Evolutionary conservation across 2,797 vertebrate genomes (phyloP).

Genomic region (Threskiornis aethiopicus): DNA sequence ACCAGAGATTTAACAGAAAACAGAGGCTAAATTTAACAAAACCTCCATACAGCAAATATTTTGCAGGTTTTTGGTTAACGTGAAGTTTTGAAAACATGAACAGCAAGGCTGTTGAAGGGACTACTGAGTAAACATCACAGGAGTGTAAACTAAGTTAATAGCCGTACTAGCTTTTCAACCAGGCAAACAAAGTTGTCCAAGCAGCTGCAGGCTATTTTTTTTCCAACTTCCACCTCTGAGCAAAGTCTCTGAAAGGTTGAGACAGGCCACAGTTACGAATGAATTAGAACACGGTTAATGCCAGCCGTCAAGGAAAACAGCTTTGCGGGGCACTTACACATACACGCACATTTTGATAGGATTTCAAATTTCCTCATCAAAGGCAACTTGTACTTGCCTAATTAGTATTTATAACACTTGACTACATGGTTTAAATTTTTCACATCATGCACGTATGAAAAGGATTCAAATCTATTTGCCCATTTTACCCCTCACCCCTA

Average conservation of each 20-base stretch:
- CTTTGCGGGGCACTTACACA: background rate
- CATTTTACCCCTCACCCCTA: background rate
- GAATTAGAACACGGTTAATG: background rate
- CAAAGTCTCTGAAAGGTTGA: background rate
- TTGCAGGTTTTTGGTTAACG: background rate
- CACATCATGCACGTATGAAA: background rate
- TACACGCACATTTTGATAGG: background rate
- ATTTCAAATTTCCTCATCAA: background rate
- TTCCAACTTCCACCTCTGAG: background rate
- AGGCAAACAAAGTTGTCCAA: background rate
- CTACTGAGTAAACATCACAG: background rate
- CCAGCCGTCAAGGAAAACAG: background rate
- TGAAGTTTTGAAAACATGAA: background rate
- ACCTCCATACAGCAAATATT: background rate
- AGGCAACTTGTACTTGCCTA: background rate
- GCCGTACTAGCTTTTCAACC: background rate
- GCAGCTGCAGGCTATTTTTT: background rate
- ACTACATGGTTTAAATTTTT: background rate
- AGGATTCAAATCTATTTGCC: background rate
- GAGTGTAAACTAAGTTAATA: background rate
- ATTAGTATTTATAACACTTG: background rate
- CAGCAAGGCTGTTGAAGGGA: background rate
- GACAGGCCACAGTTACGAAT: background rate
- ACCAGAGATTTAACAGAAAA: background rate
- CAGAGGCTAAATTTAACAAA: background rate